A percentile compares a stretch with the other conserved stretches of the same genome.
Conservation (phyloP, 2,888 invertebrate species). For the Gandaritis pyraliata region DNA sequence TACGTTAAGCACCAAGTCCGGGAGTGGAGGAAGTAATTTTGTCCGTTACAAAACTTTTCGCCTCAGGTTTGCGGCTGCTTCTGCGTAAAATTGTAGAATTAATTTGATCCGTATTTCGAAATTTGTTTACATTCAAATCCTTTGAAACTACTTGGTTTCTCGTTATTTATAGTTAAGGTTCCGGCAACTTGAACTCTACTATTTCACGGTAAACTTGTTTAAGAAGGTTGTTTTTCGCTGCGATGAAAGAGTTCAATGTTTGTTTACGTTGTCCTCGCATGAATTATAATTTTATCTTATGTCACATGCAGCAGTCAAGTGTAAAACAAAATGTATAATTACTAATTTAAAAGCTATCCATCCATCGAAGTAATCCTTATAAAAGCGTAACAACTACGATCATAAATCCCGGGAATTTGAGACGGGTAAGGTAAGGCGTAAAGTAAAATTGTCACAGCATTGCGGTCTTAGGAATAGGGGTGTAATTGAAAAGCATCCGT, state of each 20-base stretch:
- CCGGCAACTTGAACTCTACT: slow-evolving; percentile 10
- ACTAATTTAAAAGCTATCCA: slow-evolving; percentile 1
- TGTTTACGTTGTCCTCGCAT: too few relatives aligned
- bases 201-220: slow-evolving; percentile 9
- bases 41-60: slow-evolving; percentile 48
- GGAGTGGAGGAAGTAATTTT: slow-evolving; percentile 47
- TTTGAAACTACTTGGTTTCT: slow-evolving; percentile 41
- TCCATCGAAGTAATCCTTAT: slow-evolving; percentile 3
- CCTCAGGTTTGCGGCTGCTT: slow-evolving; percentile 41
- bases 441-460: slow-evolving; percentile 42
- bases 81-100: slow-evolving; percentile 46
- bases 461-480: slow-evolving; percentile 40
- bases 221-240: neutral
- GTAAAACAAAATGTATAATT: neutral
- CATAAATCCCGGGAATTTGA: slow-evolving; percentile 33
- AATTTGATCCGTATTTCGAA: slow-evolving; percentile 50
- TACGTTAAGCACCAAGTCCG: slow-evolving; percentile 46
- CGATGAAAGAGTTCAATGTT: too few relatives aligned
- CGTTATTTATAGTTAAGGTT: slow-evolving; percentile 35
- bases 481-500: slow-evolving; percentile 49
- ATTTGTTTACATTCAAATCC: slow-evolving; percentile 47
- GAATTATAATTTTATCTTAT: too few relatives aligned
- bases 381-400: slow-evolving; percentile 10
- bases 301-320: neutral
- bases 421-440: slow-evolving; percentile 36